Base-by-base conservation (phyloP, 1,140 invertebrate species). In the Bombus waltoni region DNA sequence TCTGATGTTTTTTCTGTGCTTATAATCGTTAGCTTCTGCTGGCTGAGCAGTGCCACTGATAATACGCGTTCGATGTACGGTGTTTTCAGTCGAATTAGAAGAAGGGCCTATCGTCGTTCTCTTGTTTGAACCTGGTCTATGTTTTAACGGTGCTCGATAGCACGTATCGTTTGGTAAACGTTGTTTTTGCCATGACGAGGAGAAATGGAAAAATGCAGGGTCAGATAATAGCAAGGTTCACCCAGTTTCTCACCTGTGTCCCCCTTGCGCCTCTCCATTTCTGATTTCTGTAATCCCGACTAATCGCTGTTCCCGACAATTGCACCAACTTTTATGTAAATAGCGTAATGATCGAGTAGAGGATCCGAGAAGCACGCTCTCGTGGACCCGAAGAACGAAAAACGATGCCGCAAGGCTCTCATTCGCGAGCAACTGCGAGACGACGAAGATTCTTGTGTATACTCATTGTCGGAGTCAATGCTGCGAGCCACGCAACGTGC, bases 251-350 rank as follows among this genome's bases (percentile, higher is more conserved):
- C 81, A n/a, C 35, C 81, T 44, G 42, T 44, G 18, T 42, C 5
- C 28, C 28, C 8, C 38, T 42, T 40, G 25, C 70, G 11, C 38
- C 18, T 28, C 62, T 22, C 28, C 35, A 18, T 47, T 78, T 78
- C 74, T 83, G 65, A 83, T 83, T 83, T 83, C 82, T 78, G 82
- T 83, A 83, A 83, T 83, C 81, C 35, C 62, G 47, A 38, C 74
- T 83, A 83, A 83, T 83, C 74, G 70, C 38, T 47, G 82, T 9
- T 44, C 65, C 9, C 62, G 62, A 83, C 82, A 70, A 78, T 83
- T 70, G 82, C 82, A 44, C 38, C 10, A 70, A 83, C 74, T 83
- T 83, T 83, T 83, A 78, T 83, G 81, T 83, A 83, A 78, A 83
- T 78, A 83, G n/a, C 73, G 44, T 83, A 83, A 83, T 78, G 11